Evolutionary conservation across 2,113 vertebrate genomes (phyloP).

Genomic region (Gasterosteus nipponicus): DNA sequence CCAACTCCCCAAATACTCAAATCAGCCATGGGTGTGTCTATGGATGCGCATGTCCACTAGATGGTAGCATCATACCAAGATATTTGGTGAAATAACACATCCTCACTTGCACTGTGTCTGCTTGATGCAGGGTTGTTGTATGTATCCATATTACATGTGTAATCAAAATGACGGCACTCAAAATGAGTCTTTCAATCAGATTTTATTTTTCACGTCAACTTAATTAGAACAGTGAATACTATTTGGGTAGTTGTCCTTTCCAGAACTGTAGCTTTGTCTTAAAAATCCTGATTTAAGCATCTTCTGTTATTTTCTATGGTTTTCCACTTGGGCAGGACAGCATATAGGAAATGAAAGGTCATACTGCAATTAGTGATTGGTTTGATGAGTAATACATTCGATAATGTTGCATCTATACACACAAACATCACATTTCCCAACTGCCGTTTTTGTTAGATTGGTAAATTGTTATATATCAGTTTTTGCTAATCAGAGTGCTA

Average conservation of each 20-base stretch:
- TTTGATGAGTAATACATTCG: not conserved
- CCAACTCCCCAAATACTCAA: not conserved
- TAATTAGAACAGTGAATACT: not conserved
- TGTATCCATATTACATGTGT: not conserved
- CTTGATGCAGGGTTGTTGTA: not conserved
- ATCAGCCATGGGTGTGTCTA: not conserved
- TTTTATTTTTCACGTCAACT: not conserved
- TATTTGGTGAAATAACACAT: not conserved
- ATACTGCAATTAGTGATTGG: not conserved
- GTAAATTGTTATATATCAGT: not conserved
- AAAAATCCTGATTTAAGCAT: not conserved
- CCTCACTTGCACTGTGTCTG: not conserved
- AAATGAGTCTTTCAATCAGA: not conserved
- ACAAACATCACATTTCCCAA: not conserved
- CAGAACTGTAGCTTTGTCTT: not conserved
- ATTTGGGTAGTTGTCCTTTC: not conserved
- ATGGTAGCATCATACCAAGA: not conserved
- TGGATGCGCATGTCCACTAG: constrained; percentile 1
- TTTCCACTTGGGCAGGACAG: not conserved
- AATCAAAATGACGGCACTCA: not conserved
- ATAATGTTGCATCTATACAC: not conserved
- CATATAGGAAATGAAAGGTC: not conserved
- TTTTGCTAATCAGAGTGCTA: not conserved
- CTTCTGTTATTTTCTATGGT: not conserved
- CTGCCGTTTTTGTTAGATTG: not conserved